These are phyloP conservation scores for Muschampia plurimacula DNA, from an alignment of 2,888 invertebrate genomes.

Conservation along the genomic window DNA sequence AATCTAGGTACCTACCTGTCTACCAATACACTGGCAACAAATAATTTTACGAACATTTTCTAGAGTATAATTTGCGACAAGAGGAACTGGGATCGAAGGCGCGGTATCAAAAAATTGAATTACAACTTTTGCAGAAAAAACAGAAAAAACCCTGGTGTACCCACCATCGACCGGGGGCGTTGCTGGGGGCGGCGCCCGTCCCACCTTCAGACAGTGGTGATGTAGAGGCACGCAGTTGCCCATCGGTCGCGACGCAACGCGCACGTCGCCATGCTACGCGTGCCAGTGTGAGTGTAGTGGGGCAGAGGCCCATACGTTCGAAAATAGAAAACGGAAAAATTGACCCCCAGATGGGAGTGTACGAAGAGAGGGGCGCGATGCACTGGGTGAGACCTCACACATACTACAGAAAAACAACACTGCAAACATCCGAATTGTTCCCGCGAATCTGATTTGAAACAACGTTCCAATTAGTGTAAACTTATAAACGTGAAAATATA, in stretches of 20 bases:
- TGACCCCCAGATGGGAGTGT: constrained; percentile 95
- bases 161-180: constrained; percentile 54
- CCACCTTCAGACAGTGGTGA: constrained; percentile 53
- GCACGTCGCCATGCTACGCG: constrained; percentile 68
- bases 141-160: constrained; percentile 55
- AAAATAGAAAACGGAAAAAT: constrained; percentile 82
- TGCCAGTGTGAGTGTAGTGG: constrained; percentile 80
- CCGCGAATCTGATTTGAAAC: constrained; percentile 21
- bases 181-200: constrained; percentile 54
- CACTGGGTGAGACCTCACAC: constrained; percentile 90
- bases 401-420: constrained; percentile 16
- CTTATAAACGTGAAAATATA: neutral
- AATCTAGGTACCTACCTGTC: no score
- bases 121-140: constrained; percentile 56
- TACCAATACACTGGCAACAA: no score
- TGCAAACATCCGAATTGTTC: constrained; percentile 15
- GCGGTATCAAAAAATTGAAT: constrained; percentile 60
- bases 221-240: constrained; percentile 62
- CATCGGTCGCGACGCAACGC: constrained; percentile 76
- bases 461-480: constrained; percentile 15
- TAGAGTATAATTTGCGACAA: constrained; percentile 48
- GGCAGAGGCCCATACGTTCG: constrained; percentile 81
- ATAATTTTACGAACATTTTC: constrained; percentile 23
- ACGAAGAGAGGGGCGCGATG: constrained; percentile 95
- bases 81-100: constrained; percentile 45